Conservation (phyloP, 2,888 invertebrate genomes). For the Stenichneumon culpator region DNA sequence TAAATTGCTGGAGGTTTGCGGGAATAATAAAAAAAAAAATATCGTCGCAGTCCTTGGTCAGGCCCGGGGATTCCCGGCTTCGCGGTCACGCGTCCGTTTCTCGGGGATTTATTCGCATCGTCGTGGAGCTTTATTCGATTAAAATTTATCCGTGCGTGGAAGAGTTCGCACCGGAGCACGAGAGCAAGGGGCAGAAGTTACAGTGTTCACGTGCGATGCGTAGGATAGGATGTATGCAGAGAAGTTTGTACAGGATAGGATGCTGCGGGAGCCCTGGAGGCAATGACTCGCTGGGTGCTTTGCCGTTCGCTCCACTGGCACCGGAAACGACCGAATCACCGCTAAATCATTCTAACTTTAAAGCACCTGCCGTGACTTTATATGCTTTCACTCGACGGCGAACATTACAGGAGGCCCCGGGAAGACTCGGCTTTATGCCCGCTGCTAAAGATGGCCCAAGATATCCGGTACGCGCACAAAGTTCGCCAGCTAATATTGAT, state of each 20-base stretch:
- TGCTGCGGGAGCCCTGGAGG: slow-evolving; percentile 53
- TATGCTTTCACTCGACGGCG: slow-evolving; percentile 49
- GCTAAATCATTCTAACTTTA: slow-evolving; percentile 66
- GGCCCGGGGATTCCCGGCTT: slow-evolving; percentile 35
- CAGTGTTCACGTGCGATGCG: slow-evolving; percentile 9
- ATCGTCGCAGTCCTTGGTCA: slow-evolving; percentile 11
- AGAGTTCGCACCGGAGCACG: slow-evolving; percentile 13
- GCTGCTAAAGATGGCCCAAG: background rate
- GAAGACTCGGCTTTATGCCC: background rate
- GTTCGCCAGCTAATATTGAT: background rate
- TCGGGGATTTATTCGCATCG: slow-evolving; percentile 51
- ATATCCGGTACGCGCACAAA: background rate
- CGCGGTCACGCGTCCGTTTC: slow-evolving; percentile 40
- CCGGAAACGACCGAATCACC: slow-evolving; percentile 65
- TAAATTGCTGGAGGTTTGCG: slow-evolving; percentile 13
- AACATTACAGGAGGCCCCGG: slow-evolving; percentile 30
- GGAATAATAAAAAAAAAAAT: background rate
- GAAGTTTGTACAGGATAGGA: slow-evolving; percentile 10
- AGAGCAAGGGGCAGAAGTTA: slow-evolving; percentile 31
- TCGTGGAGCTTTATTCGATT: slow-evolving; percentile 39
- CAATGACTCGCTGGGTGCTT: slow-evolving; percentile 61
- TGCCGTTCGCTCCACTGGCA: slow-evolving; percentile 45
- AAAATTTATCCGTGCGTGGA: slow-evolving; percentile 56
- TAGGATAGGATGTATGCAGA: slow-evolving; percentile 29
- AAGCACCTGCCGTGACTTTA: slow-evolving; percentile 62